Conservation (phyloP, 2,797 vertebrate species). For the Sylvia borin region DNA sequence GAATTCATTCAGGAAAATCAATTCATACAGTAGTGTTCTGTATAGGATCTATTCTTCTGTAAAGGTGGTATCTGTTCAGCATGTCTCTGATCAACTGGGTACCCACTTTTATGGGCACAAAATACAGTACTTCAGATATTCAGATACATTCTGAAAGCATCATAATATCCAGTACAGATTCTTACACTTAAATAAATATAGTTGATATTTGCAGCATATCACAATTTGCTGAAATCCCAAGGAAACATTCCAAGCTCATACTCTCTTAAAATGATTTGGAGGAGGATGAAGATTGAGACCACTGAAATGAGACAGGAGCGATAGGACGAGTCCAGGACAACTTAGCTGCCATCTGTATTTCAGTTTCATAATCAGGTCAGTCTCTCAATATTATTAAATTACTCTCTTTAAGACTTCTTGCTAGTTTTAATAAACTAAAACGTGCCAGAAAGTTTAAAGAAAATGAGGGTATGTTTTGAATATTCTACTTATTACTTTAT, state of each 20-base stretch:
- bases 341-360: not conserved
- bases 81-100: not conserved
- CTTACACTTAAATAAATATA: not conserved
- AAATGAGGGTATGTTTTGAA: not conserved
- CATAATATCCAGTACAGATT: not conserved
- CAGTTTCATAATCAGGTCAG: not conserved
- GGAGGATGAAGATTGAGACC: not conserved
- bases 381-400: not conserved
- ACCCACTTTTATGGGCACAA: not conserved
- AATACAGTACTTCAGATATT: not conserved
- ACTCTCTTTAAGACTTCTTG: not conserved
- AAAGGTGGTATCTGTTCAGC: not conserved
- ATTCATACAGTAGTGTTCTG: not conserved
- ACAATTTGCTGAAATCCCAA: not conserved
- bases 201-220: not conserved
- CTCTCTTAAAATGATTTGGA: not conserved
- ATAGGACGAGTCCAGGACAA: not conserved
- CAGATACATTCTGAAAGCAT: not conserved
- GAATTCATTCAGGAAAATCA: not conserved
- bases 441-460: not conserved
- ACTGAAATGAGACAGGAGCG: not conserved
- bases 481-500: not conserved
- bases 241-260: not conserved
- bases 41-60: not conserved
- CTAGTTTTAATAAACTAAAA: not conserved